A percentile compares a stretch with the other conserved stretches of the same genome.
Evolutionary conservation across 2,888 invertebrate genomes (phyloP).

Genomic region (Pantelozetes paolii): DNA sequence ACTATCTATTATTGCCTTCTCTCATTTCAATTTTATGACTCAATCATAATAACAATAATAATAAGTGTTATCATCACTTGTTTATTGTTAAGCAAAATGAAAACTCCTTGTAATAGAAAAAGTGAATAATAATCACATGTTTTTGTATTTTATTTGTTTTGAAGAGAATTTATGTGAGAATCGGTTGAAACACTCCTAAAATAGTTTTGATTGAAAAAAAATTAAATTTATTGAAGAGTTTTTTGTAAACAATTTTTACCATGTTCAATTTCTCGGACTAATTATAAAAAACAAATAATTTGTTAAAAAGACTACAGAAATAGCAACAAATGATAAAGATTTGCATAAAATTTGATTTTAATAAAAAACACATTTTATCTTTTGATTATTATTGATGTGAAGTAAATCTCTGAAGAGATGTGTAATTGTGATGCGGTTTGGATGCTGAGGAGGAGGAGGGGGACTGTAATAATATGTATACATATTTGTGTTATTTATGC

Average conservation of each 20-base stretch:
- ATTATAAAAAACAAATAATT: too few species aligned
- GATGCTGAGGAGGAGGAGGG: neutral
- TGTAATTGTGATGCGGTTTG: constrained; percentile 27
- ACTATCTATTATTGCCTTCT: constrained; percentile 1
- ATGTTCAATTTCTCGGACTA: too few species aligned
- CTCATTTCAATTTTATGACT: constrained; percentile 9
- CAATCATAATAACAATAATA: constrained; percentile 24
- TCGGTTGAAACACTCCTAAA: neutral
- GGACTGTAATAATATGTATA: too few species aligned
- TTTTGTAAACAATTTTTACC: too few species aligned
- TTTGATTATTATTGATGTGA: neutral
- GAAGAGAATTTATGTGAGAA: constrained; percentile 18
- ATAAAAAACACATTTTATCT: constrained; percentile 6
- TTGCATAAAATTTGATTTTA: constrained; percentile 5
- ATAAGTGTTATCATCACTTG: neutral
- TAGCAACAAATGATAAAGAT: constrained; percentile 1
- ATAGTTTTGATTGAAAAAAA: neutral
- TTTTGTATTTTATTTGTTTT: too few species aligned
- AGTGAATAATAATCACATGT: too few species aligned
- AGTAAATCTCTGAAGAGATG: too few species aligned
- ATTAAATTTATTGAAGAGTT: too few species aligned
- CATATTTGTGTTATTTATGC: neutral
- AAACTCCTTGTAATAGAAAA: neutral
- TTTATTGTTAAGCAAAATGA: constrained; percentile 2
- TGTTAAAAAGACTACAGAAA: neutral